Base-by-base conservation (phyloP, 2,888 invertebrate species). In the Calliopum simillimum region DNA sequence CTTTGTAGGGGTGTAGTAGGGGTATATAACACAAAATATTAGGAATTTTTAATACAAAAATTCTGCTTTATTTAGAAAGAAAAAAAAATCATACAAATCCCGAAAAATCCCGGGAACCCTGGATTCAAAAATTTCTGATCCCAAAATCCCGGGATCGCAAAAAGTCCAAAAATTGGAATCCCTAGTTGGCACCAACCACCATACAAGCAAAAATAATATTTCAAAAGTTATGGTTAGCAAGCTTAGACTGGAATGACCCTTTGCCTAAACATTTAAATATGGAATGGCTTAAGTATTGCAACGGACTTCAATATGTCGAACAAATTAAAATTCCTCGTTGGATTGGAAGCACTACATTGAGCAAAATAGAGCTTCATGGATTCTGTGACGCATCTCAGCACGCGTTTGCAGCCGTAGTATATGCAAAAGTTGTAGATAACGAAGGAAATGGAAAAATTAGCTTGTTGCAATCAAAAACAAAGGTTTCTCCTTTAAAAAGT, bases 381-480 rank as follows among this genome's bases (percentile, higher is more conserved):
- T 25, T 55, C 25, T 55, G 55, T 14, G 25, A 25, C 25, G 55
- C 55, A 55, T 55, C 55, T 1, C 13, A 55, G 6, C 2, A 19
- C 21, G 53, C 53, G 23, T 53, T 53, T 13, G 53, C 25, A 23
- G 55, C 55, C 11, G 55, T 55, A 13, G 55, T 4, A 6, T 55
- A 55, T 55, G 23, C 14, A 13, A 55, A 55, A 2, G 19, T 55
- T 5, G 55, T 55, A 13, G 25, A 55, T 49, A 11, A 16, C 19
- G 6, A 6, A 12, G 16, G 49, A 8, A 16, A 49, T 11, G 49
- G 49, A 1, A 5, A 25, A 6, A 8, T 21, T 4, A 23, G 55
- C 25, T 25, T 55, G 12, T 2, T 55, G 13, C 55, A 55, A 55
- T 19, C 55, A 19, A 55, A 55, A 55, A 55, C 55, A 55, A 55